Conservation (phyloP, 2,888 invertebrate genomes). For the Polymixis flavicincta region DNA sequence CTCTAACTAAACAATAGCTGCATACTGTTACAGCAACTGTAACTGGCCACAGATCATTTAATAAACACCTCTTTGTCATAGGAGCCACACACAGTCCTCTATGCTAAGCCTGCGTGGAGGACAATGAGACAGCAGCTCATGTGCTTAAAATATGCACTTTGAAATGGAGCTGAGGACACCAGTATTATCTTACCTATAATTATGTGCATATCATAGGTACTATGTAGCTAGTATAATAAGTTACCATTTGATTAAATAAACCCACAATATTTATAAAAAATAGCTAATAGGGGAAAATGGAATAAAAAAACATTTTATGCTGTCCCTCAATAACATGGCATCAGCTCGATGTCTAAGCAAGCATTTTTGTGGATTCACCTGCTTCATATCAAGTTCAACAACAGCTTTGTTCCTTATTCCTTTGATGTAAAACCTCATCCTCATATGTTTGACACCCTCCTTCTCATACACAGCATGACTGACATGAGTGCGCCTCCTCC, state of each 20-base stretch:
- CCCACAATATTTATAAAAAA: neutral
- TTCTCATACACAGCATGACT: constrained; percentile 94
- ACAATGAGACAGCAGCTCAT: neutral
- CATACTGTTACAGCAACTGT: no score
- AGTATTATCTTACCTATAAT: neutral
- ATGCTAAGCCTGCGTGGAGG: neutral
- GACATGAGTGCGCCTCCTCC: constrained; percentile 96
- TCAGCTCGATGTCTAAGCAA: neutral
- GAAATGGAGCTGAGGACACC: neutral
- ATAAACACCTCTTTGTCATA: neutral
- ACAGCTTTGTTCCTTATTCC: constrained; percentile 95
- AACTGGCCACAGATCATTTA: neutral
- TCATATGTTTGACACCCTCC: constrained; percentile 94
- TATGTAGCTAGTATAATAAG: neutral
- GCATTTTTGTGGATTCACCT: constrained; percentile 88
- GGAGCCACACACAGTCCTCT: no score
- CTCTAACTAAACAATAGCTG: neutral
- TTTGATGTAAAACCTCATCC: constrained; percentile 97
- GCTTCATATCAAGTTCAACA: constrained; percentile 96
- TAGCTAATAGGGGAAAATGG: neutral
- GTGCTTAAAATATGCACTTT: neutral
- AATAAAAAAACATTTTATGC: neutral
- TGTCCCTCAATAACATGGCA: neutral
- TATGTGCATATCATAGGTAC: neutral
- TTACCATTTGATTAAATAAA: neutral